Base-by-base conservation (phyloP, 2,888 invertebrate genomes). In the Byasa hedistus region DNA sequence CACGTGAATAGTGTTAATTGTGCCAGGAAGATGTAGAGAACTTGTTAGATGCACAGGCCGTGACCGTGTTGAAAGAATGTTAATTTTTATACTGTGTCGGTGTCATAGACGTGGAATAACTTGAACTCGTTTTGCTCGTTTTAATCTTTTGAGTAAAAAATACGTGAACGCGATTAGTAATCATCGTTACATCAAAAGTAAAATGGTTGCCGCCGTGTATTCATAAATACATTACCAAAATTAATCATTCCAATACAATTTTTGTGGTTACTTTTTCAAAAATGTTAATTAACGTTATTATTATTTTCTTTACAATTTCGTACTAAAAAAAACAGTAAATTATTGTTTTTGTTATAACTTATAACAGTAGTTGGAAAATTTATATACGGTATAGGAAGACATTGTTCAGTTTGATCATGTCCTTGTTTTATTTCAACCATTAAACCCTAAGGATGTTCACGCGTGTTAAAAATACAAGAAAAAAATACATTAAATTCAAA, bases 401-500 rank as follows among this genome's bases (percentile, higher is more conserved):
- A 48, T n/a, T 48, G n/a, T n/a, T n/a, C 48, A n/a, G n/a, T 48
- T 19, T 48, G 48, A 19, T 19, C 39, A 15, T 48, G n/a, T n/a
- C n/a, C n/a, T n/a, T 27, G 3, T 7, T 8, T 48, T 48, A n/a
- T n/a, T 48, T 48, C 3, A n/a, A 48, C 19, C 19, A 19, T 48
- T 48, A 61, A 61, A 55, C 27, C 32, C 27, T 36, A 17, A 57
- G 32, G 24, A 23, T 48, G 51, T 32, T n/a, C 23, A 19, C 60
- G 23, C 19, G 51, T 55, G 22, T 52, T 36, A 36, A 57, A 21
- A 57, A 8, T 21, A 48, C 48, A 48, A 5, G 12, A 48, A 19
- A n/a, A 48, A n/a, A 8, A 39, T 75, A 74, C 76, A 76, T 75
- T 73, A 76, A 79, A 81, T 78, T 79, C 77, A 74, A 75, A 74